Evolutionary conservation across 2,888 invertebrate species (phyloP).

Genomic region (Noctua fimbriata): DNA sequence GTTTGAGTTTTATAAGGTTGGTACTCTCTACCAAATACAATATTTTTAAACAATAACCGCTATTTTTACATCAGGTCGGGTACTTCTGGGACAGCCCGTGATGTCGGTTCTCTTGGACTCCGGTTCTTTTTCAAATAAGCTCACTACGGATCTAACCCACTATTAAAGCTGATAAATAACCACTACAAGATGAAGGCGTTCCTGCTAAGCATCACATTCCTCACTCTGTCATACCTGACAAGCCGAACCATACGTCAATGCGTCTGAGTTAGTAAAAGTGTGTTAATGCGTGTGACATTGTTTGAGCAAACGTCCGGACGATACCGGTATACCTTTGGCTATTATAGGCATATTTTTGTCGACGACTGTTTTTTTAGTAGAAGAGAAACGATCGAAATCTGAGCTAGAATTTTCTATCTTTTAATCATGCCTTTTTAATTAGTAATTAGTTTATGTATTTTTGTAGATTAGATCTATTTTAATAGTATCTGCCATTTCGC

Average conservation of each 20-base stretch:
- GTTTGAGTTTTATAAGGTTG: too few relatives aligned
- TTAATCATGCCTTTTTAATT: background rate
- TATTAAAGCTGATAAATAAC: background rate
- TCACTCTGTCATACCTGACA: conserved; percentile 14
- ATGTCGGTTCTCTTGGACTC: background rate
- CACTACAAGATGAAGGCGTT: background rate
- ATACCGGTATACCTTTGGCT: conserved; percentile 21
- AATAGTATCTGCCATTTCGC: background rate
- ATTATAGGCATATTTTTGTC: conserved; percentile 9
- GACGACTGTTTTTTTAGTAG: background rate
- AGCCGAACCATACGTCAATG: conserved; percentile 16
- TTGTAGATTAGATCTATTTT: background rate
- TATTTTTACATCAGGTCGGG: too few relatives aligned
- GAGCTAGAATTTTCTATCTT: background rate
- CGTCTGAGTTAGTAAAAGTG: conserved; percentile 59
- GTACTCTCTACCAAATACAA: too few relatives aligned
- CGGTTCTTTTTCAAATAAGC: background rate
- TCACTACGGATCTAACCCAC: background rate
- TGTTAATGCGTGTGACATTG: conserved; percentile 68
- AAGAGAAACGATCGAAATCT: background rate
- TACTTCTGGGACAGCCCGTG: too few relatives aligned
- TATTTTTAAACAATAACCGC: too few relatives aligned
- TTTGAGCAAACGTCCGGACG: conserved; percentile 46
- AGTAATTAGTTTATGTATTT: background rate
- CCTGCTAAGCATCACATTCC: conserved; percentile 2